phyloP scores from a whole-genome alignment of 2,113 vertebrate genomes.

The Sylvia atricapilla region DNA sequence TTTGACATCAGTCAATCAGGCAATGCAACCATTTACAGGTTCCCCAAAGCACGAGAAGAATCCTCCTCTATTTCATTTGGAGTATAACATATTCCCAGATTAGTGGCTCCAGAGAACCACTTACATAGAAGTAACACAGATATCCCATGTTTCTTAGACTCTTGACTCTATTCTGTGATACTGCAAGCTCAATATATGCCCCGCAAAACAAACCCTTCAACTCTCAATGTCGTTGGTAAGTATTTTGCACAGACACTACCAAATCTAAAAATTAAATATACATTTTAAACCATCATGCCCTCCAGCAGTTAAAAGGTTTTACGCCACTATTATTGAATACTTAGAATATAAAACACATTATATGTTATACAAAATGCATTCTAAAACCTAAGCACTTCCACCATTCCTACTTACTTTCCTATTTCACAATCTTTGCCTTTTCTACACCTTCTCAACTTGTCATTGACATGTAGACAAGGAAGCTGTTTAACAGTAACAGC shows the following conservation, averaged over 20 bases:
- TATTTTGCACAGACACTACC: not conserved
- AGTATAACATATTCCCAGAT: not conserved
- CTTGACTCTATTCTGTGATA: not conserved
- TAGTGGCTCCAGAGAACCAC: not conserved
- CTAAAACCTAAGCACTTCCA: not conserved
- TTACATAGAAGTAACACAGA: not conserved
- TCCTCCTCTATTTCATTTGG: not conserved
- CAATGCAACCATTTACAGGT: not conserved
- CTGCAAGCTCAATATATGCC: accelerated
- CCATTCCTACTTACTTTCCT: not conserved
- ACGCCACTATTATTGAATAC: not conserved
- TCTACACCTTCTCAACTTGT: not conserved
- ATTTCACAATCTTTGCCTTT: not conserved
- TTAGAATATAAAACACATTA: accelerated
- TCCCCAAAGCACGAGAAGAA: not conserved
- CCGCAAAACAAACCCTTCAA: not conserved
- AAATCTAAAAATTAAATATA: not conserved
- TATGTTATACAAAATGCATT: not conserved
- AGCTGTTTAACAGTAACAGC: not conserved
- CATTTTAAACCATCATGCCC: not conserved
- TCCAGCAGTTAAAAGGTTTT: not conserved
- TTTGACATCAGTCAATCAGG: not conserved
- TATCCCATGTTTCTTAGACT: not conserved
- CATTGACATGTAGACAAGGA: not conserved
- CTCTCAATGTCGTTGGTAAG: not conserved